A percentile compares a stretch with the other conserved stretches of the same genome.
These are phyloP conservation scores for Euplexia lucipara DNA, from an alignment of 2,888 invertebrate species.

Conservation along the genomic window DNA sequence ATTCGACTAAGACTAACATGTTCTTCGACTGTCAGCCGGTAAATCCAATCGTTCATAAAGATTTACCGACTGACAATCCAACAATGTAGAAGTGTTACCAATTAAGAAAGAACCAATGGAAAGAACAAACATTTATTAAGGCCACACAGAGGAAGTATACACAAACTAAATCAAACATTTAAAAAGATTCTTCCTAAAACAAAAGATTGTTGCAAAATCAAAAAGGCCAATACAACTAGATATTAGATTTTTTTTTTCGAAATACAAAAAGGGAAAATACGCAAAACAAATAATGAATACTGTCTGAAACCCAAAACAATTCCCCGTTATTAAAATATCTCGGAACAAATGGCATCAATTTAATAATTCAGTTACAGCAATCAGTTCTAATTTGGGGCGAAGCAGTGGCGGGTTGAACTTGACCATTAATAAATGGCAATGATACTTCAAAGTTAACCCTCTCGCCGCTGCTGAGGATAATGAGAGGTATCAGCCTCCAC, in stretches of 20 bases:
- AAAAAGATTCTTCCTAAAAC: too few species aligned
- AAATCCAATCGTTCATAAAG: too few species aligned
- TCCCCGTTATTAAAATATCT: conserved; percentile 64
- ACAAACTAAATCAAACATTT: too few species aligned
- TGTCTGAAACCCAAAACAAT: conserved; percentile 51
- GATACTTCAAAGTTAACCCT: conserved; percentile 90
- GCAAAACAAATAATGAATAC: conserved; percentile 25
- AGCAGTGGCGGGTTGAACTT: conserved; percentile 79
- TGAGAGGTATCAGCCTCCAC: conserved; percentile 81
- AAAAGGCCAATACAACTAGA: too few species aligned
- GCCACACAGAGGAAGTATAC: too few species aligned
- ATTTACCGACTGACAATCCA: too few species aligned
- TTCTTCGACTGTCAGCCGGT: too few species aligned
- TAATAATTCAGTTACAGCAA: conserved; percentile 88
- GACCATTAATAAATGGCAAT: conserved; percentile 90
- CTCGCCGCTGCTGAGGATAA: conserved; percentile 74
- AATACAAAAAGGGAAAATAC: not conserved
- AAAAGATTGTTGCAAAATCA: not conserved
- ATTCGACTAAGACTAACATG: too few species aligned
- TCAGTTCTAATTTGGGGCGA: conserved; percentile 83
- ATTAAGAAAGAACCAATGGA: too few species aligned
- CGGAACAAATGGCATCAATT: conserved; percentile 84
- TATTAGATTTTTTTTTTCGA: too few species aligned
- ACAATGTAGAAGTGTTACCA: too few species aligned
- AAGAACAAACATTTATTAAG: too few species aligned